phyloP scores from a whole-genome alignment of 2,888 invertebrate genomes.

The Prionchulus punctatus region DNA sequence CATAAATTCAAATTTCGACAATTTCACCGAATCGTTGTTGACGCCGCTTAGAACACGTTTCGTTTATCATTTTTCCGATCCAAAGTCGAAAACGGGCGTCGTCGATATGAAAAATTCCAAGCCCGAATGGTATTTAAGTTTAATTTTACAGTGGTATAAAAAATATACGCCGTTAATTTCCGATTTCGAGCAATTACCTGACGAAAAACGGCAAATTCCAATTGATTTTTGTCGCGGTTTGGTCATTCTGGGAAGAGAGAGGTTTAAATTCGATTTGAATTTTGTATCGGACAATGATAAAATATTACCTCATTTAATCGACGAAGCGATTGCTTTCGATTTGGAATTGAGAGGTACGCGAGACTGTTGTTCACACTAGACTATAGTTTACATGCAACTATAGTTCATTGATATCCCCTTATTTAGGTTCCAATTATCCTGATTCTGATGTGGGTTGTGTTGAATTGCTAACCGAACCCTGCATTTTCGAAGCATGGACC shows the following conservation, averaged over 20 bases:
- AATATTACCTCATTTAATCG: neutral
- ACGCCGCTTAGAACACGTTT: neutral
- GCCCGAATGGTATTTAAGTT: slow-evolving; percentile 4
- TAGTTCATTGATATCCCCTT: neutral
- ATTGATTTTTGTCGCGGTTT: neutral
- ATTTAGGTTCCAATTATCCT: neutral
- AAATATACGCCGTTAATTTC: neutral
- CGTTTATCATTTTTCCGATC: neutral
- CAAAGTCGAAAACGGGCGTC: neutral
- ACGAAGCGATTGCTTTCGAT: slow-evolving; percentile 3
- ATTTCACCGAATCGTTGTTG: neutral
- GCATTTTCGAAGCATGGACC: slow-evolving; percentile 1
- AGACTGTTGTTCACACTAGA: neutral
- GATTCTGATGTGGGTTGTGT: neutral
- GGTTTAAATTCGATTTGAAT: neutral
- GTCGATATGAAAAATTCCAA: neutral
- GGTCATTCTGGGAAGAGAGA: neutral
- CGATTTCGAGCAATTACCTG: neutral
- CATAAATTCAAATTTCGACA: too few relatives aligned
- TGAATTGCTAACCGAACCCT: neutral
- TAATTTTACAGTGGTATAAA: neutral
- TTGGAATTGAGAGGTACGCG: neutral
- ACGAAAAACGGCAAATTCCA: neutral
- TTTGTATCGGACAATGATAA: neutral
- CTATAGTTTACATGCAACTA: too few relatives aligned